These are phyloP conservation scores for Oreotrochilus melanogaster DNA, from an alignment of 2,113 vertebrate species.

Conservation along the genomic window DNA sequence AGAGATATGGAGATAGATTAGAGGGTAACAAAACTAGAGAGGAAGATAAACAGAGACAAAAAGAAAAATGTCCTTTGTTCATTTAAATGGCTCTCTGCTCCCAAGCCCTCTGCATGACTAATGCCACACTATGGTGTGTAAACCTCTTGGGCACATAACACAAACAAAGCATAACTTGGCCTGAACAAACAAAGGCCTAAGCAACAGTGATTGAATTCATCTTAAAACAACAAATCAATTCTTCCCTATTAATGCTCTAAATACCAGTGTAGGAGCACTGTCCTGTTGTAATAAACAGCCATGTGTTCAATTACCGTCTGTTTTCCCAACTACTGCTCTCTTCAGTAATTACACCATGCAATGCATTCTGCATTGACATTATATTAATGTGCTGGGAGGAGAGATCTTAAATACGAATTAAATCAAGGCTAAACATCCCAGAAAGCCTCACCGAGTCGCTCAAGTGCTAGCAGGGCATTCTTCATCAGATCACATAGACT, in stretches of 20 bases:
- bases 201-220: conserved; percentile 74
- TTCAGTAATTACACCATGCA: conserved; percentile 70
- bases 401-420: conserved; percentile 68
- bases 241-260: conserved; percentile 73
- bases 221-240: conserved; percentile 77
- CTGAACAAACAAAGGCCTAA: conserved; percentile 69
- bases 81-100: conserved; percentile 48
- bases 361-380: conserved; percentile 68
- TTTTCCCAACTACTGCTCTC: conserved; percentile 67
- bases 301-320: conserved; percentile 69
- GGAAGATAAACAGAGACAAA: conserved; percentile 63
- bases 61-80: conserved; percentile 57
- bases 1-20: conserved; percentile 25
- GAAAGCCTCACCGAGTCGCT: neutral
- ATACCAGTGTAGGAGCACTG: conserved; percentile 66
- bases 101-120: conserved; percentile 57
- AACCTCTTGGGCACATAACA: conserved; percentile 71
- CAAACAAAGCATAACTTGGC: conserved; percentile 75
- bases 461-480: conserved; percentile 33
- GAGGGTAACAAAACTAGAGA: conserved; percentile 34
- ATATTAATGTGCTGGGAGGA: conserved; percentile 72
- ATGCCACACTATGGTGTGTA: conserved; percentile 54
- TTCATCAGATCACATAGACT: conserved; percentile 9
- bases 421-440: conserved; percentile 71
- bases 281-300: conserved; percentile 71